Conservation (phyloP, 1,140 invertebrate species). For the Brachionus rubens region DNA sequence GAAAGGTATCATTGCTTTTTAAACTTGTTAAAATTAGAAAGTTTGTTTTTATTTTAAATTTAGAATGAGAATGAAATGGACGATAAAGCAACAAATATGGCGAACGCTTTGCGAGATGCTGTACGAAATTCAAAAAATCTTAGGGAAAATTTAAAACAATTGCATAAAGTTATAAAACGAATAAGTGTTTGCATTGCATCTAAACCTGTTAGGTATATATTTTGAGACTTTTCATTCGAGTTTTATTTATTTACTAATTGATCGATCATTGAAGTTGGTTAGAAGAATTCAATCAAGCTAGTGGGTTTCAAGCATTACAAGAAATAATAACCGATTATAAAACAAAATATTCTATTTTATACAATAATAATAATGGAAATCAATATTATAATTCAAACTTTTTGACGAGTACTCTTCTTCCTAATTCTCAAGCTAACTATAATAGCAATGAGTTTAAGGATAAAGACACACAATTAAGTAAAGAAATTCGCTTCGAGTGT, state of each 20-base stretch:
- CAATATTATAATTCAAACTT: not conserved
- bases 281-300: conserved; percentile 13
- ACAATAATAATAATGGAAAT: conserved; percentile 1
- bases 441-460: conserved; percentile 28
- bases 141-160: conserved; percentile 35
- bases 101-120: not conserved
- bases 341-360: not conserved
- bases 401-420: not conserved
- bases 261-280: conserved; percentile 23
- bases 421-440: not conserved
- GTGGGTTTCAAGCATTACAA: not conserved
- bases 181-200: conserved; percentile 39
- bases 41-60: too few species aligned
- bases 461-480: conserved; percentile 34
- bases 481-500: conserved; percentile 28
- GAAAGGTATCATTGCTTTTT: not conserved
- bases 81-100: conserved; percentile 36
- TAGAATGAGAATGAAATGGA: conserved; percentile 26
- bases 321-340: conserved; percentile 19
- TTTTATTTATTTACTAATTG: too few species aligned
- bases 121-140: conserved; percentile 21
- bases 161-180: conserved; percentile 22
- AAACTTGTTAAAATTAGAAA: not conserved
- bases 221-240: not conserved
- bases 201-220: conserved; percentile 12